A percentile compares a stretch with the other conserved stretches of the same genome.
Evolutionary conservation across 2,888 invertebrate species (phyloP).

Genomic region (Pseudolycoriella hygida): DNA sequence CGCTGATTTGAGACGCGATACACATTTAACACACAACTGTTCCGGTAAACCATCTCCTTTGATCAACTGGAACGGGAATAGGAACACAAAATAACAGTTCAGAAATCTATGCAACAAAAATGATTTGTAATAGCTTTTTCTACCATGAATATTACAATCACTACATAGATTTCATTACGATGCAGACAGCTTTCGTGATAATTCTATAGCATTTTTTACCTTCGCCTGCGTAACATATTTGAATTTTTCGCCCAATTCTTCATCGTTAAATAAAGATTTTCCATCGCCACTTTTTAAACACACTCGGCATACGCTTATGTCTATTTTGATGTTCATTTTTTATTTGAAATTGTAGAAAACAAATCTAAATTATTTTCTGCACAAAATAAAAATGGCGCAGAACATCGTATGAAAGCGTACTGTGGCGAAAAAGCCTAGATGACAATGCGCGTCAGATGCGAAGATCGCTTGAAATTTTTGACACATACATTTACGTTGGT

Average conservation of each 20-base stretch:
- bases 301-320: constrained; percentile 20
- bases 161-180: background rate
- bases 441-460: too few species aligned
- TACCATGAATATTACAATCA: background rate
- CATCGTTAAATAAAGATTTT: constrained; percentile 13
- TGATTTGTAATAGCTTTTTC: background rate
- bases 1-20: constrained; percentile 16
- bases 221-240: constrained; percentile 17
- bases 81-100: background rate
- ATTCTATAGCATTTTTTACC: constrained; percentile 12
- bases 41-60: constrained; percentile 18
- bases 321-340: constrained; percentile 19
- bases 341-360: too few species aligned
- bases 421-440: too few species aligned
- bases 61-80: constrained; percentile 13
- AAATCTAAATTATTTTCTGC: too few species aligned
- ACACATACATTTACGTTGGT: too few species aligned
- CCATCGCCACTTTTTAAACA: constrained; percentile 19
- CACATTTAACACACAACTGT: constrained; percentile 18
- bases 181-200: background rate
- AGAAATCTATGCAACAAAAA: too few species aligned
- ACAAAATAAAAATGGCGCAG: too few species aligned
- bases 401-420: too few species aligned
- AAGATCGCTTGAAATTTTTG: too few species aligned
- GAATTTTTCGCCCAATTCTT: constrained; percentile 16